A percentile compares a stretch with the other conserved stretches of the same genome.
phyloP scores from a whole-genome alignment of 2,797 vertebrate genomes.

The Monodelphis domestica region DNA sequence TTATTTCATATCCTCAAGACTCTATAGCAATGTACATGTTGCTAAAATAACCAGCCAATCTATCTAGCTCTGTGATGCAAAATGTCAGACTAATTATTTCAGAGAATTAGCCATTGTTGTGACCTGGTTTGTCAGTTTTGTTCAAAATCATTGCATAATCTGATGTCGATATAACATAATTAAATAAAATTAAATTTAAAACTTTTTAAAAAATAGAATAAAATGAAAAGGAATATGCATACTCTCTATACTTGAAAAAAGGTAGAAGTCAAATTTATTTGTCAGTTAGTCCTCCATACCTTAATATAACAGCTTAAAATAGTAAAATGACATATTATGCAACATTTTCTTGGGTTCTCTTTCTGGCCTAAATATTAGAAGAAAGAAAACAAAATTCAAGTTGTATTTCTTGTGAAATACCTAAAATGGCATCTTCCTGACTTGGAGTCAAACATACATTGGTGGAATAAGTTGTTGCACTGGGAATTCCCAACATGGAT shows the following conservation, averaged over 20 bases:
- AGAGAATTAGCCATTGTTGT: not conserved
- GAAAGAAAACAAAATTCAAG: not conserved
- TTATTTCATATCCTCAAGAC: not conserved
- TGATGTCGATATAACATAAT: not conserved
- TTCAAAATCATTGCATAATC: not conserved
- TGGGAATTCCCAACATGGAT: not conserved
- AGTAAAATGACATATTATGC: not conserved
- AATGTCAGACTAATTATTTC: not conserved
- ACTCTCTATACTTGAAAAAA: not conserved
- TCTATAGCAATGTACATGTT: not conserved
- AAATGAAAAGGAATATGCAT: not conserved
- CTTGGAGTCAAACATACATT: no score
- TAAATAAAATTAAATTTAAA: no score
- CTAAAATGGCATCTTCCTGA: no score
- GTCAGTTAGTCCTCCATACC: not conserved
- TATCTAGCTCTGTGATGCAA: not conserved
- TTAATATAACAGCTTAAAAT: not conserved
- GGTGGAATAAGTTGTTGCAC: not conserved
- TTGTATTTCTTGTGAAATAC: not conserved
- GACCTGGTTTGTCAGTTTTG: not conserved
- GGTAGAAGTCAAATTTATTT: not conserved
- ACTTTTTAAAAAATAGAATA: not conserved
- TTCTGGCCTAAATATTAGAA: not conserved
- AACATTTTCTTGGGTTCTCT: not conserved
- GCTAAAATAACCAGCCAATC: no score